Base-by-base conservation (phyloP, 2,888 invertebrate genomes). In the Horisme vitalbata region DNA sequence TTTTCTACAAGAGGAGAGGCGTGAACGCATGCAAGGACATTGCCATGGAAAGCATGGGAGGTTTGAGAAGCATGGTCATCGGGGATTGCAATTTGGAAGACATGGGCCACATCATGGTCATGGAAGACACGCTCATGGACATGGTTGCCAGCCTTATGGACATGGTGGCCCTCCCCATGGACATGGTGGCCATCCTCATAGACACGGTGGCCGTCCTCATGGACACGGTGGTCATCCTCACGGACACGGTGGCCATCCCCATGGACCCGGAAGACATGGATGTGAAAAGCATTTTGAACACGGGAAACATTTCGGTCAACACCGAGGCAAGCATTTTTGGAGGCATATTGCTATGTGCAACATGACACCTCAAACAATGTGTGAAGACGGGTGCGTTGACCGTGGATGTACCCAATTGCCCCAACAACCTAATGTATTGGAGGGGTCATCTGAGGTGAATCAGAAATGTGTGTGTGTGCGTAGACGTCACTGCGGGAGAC, bases 1-100 rank as follows among this genome's bases (percentile, higher is more conserved):
- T 2, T 71, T 64, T 35, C 38, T 72, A 5, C 56, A 65, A 47
- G 43, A 52, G 2, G 45, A 63, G 3, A 54, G 57, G 12, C 12
- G n/a, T 10, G 38, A 37, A 2, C 28, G 43, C 28, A 21, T 46
- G 11, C 30, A 35, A 12, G 12, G 14, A n/a, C 30, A 18, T 7
- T 21, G 34, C 11, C 41, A 41, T 30, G 15, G 41, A 0, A 26
- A 36, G 13, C 46, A 38, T 11, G 39, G 48, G 2, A 30, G 23
- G 30, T 43, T 43, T 2, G 18, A 6, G 2, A 18, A 31, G 13
- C 20, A 20, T 23, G 23, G 23, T 15, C 30, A 32, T 3, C 49
- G 38, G 9, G 43, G 47, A 2, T 21, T 23, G 37, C 55, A 55
- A 10, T 56, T 57, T 39, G 62, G 64, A 3, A 57, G 55, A 32